These are phyloP conservation scores for Piscicola geometra DNA, from an alignment of 2,888 invertebrate species.

Conservation along the genomic window DNA sequence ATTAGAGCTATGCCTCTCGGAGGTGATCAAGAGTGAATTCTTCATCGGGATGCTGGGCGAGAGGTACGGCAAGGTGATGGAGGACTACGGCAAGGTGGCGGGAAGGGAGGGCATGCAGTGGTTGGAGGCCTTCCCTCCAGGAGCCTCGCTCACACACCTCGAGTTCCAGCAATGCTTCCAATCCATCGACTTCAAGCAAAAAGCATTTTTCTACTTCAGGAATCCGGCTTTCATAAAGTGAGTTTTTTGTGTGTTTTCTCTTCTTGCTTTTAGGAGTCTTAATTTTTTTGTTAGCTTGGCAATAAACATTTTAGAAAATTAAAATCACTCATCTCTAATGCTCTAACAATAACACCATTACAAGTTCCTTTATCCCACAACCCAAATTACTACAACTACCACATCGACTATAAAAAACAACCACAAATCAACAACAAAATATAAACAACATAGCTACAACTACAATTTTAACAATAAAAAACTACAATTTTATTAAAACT, in stretches of 20 bases:
- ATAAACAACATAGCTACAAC: no score
- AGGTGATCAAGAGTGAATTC: conserved; percentile 54
- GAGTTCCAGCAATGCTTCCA: conserved; percentile 51
- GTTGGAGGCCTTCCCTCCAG: conserved; percentile 49
- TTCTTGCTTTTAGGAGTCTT: background rate
- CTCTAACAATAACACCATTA: no score
- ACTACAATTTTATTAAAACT: no score
- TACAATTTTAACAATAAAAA: no score
- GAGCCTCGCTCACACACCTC: conserved; percentile 56
- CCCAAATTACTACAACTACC: no score
- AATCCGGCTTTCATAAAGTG: conserved; percentile 46
- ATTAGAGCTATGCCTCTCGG: conserved; percentile 55
- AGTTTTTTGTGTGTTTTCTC: no score
- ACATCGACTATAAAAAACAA: no score
- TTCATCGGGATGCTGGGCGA: conserved; percentile 57
- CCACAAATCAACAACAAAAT: no score
- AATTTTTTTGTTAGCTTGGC: background rate
- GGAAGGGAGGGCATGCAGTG: conserved; percentile 51
- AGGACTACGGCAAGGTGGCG: conserved; percentile 49
- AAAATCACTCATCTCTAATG: background rate
- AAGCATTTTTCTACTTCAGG: conserved; percentile 56
- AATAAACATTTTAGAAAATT: background rate
- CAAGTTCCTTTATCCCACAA: no score
- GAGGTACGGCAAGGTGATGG: conserved; percentile 55
- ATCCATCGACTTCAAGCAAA: conserved; percentile 39